Conservation (phyloP, 2,797 vertebrate species). For the Pseudochirops cupreus region DNA sequence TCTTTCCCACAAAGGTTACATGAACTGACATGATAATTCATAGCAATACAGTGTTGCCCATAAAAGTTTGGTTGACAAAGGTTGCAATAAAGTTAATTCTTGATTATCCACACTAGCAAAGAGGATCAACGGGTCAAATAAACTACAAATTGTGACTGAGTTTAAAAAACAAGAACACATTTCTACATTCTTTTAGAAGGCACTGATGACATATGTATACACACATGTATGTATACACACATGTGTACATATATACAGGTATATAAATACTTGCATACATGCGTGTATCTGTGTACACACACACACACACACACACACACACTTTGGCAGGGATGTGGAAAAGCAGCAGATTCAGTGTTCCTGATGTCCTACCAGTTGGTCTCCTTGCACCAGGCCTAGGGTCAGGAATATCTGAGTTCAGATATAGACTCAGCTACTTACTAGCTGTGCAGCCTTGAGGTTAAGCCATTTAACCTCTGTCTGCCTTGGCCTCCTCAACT, state of each 20-base stretch:
- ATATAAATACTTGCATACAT: no score
- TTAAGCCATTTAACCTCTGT: background rate
- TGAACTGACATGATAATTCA: conserved; percentile 37
- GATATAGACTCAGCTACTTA: background rate
- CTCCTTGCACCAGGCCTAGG: background rate
- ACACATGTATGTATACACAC: background rate
- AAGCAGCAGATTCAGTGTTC: background rate
- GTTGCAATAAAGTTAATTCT: conserved; percentile 36
- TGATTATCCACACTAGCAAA: background rate
- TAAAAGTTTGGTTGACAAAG: conserved; percentile 22
- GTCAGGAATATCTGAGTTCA: background rate
- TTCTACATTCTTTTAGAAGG: background rate
- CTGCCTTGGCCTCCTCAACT: background rate
- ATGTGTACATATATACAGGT: no score
- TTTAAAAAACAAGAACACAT: background rate
- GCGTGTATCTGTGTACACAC: background rate
- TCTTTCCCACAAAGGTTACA: background rate
- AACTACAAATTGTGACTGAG: background rate
- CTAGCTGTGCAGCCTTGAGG: background rate
- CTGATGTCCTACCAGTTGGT: background rate
- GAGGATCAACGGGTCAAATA: background rate
- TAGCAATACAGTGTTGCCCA: background rate
- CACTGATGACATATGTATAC: background rate
- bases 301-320: background rate
- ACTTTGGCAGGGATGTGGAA: background rate